Conservation (phyloP, 2,113 vertebrate species). For the Pomatostomus ruficeps region DNA sequence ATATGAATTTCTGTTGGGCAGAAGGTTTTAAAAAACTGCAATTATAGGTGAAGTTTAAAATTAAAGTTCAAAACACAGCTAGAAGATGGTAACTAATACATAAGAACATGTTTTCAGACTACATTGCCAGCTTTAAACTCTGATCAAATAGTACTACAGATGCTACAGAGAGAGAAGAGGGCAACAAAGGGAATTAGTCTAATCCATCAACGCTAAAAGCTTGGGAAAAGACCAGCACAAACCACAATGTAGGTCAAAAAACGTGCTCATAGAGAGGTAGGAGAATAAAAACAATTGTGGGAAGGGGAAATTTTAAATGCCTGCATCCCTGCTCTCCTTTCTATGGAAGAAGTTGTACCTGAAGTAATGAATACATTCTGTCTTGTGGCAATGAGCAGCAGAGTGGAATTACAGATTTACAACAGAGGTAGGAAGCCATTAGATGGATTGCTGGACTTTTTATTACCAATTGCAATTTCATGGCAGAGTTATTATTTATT, state of each 20-base stretch:
- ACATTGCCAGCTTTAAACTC: neutral
- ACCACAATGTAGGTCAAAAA: neutral
- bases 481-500: constrained; percentile 59
- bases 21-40: neutral
- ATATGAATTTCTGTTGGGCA: neutral
- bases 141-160: neutral
- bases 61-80: neutral
- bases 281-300: neutral
- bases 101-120: neutral
- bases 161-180: neutral
- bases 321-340: neutral
- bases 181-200: neutral
- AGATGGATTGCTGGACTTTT: constrained; percentile 14
- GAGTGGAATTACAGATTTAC: neutral
- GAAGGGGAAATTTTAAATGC: neutral
- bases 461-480: constrained; percentile 47
- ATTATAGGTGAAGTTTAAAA: neutral
- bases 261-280: neutral
- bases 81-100: neutral
- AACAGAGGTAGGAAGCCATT: neutral
- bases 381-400: neutral
- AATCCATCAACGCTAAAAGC: neutral
- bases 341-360: neutral
- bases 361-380: constrained; percentile 19
- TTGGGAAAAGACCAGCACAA: neutral